Evolutionary conservation across 2,113 vertebrate genomes (phyloP), one percentile per base, ranked within the genome.

Genomic region (Colius striatus): DNA sequence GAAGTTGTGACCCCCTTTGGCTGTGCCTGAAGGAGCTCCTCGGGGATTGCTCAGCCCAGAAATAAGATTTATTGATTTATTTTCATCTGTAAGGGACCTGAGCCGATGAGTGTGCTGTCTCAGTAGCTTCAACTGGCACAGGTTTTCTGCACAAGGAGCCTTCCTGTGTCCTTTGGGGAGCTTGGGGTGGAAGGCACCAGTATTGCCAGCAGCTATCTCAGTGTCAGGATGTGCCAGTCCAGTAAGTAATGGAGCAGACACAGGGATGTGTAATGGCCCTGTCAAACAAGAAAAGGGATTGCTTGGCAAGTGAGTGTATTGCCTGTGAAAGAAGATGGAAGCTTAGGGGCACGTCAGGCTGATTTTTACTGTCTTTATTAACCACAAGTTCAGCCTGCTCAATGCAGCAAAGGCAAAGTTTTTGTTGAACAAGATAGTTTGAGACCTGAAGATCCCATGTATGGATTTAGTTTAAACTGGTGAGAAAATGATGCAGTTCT

Each of bases 181-280:
- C n/a, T 51, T 0, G 0, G 34, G 41, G 21, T 45, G 36, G 54
- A 88, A 73, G 71, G 67, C 6, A 2, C n/a, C 43, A 27, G 47
- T 20, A 3, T 13, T 77, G 63, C 29, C 60, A 55, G 36, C 53
- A 71, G 1, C 41, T 36, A 3, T 45, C 34, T 73, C 22, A 32
- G 48, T 77, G 73, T 91, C 77, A 55, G 76, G 50, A 72, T 0
- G 0, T 80, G 51, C 65, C 68, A 50, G 67, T 41, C 58, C 83
- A 54, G 63, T 89, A 86, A 77, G 76, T 71, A 50, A 65, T 5
- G n/a, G 51, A 76, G 74, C 63, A 60, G 88, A 8, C 16, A 80
- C 21, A 66, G 63, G 50, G 30, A 34, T 50, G 19, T 48, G 27
- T 43, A 51, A 18, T 55, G 53, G 87, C 57, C 58, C 66, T 3